Base-by-base conservation (phyloP, 2,113 vertebrate species). In the Hyperopisus bebe region DNA sequence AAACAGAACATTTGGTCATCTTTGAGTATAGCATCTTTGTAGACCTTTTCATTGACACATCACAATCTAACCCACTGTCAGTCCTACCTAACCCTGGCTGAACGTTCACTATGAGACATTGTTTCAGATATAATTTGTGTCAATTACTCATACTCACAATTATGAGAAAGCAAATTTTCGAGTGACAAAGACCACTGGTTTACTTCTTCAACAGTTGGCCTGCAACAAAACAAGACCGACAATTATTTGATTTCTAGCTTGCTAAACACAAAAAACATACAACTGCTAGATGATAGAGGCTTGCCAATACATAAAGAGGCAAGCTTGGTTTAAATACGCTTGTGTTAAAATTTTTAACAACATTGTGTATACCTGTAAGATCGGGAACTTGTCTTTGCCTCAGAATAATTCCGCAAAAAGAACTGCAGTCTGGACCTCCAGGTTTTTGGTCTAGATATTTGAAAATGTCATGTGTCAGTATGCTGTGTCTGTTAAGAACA, bases 91-190 rank as follows among this genome's bases (percentile, higher is more conserved):
- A 27, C 11, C 39, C 39, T 46, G 24, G 44, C 8, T n/a, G 10
- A 88, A 46, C 21, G 47, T 70, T 44, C 42, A 47, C 31, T 74
- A 11, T 80, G 27, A 53, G 13, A 21, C 15, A 17, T 35, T 53
- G 17, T 55, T 88, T 58, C 53, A 42, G 53, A 51, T 86, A 53
- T 31, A 5, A 51, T 70, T 39, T n/a, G 11, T 80, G 47, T 7
- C 31, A 83, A 55, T 19, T 21, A 84, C 86, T 17, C 35, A 46
- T 90, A 96, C 96, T 98, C 96, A 98, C 97, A 94, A 95, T 97
- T 96, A 91, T 94, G 95, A 89, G 96, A 95, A 66, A 97, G 95
- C 42, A 97, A 94, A 74, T 95, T 95, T 91, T 98, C 96, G 39
- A 98, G 96, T 17, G 97, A 95, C 93, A 97, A 93, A 51, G 94